Percentiles rank a stretch among this genome's conserved stretches.
Conservation (phyloP, 2,797 vertebrate species). For the Triplophysa bombifrons region DNA sequence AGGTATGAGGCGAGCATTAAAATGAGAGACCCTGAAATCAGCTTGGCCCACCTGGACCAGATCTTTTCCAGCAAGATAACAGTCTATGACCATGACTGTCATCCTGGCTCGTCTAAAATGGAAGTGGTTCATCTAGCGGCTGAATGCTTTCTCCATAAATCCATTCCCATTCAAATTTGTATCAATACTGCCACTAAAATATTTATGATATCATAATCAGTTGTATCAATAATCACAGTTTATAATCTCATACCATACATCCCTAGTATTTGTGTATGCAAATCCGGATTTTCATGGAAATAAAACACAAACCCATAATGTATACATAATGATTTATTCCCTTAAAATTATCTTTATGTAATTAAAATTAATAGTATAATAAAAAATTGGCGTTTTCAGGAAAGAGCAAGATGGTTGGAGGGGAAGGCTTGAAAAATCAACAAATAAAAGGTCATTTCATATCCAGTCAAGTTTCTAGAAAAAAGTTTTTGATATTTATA, state of each 20-base stretch:
- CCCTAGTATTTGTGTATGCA: neutral
- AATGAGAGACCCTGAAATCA: conserved; percentile 68
- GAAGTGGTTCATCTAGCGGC: conserved; percentile 49
- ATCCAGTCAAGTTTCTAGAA: neutral
- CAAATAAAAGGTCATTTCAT: neutral
- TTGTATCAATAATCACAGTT: no score
- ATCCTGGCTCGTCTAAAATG: conserved; percentile 58
- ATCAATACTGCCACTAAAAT: neutral
- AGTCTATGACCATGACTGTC: conserved; percentile 67
- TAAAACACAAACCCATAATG: neutral
- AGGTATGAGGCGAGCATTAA: conserved; percentile 64
- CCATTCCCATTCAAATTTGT: neutral
- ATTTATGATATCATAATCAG: no score
- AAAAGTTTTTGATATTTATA: no score
- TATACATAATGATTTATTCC: neutral
- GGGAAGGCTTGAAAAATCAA: neutral
- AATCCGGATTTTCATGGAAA: neutral
- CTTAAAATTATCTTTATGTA: neutral
- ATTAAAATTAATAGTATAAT: neutral
- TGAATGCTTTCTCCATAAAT: neutral
- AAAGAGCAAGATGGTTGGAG: neutral
- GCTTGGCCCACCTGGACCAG: conserved; percentile 68
- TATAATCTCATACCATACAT: no score
- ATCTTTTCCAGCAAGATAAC: conserved; percentile 60
- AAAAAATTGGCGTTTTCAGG: neutral